phyloP scores from a whole-genome alignment of 2,797 vertebrate species.

The Orientallactaga sibirica region DNA sequence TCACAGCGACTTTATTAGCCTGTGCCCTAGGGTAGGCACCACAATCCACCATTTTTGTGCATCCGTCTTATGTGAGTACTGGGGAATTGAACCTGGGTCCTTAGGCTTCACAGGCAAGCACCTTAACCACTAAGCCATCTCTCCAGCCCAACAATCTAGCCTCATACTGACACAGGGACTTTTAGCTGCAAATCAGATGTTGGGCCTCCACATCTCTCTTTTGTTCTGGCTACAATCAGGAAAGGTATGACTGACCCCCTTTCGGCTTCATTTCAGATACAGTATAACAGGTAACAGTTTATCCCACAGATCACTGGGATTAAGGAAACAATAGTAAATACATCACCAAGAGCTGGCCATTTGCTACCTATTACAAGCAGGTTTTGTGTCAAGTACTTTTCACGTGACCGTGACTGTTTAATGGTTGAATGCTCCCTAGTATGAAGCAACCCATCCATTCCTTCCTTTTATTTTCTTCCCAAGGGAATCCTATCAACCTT shows the following conservation, averaged over 20 bases:
- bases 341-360: not conserved
- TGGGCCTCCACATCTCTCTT: not conserved
- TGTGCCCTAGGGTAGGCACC: fast-evolving
- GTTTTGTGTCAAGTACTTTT: fast-evolving
- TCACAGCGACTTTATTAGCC: not conserved
- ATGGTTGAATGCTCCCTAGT: not conserved
- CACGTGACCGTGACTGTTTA: not conserved
- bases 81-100: no score
- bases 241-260: not conserved
- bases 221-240: not conserved
- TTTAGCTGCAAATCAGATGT: not conserved
- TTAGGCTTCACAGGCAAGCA: no score
- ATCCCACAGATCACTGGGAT: not conserved
- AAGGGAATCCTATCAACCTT: not conserved
- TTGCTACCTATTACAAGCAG: fast-evolving
- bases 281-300: not conserved
- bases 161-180: not conserved
- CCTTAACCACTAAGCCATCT: no score
- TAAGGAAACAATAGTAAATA: not conserved
- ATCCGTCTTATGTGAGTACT: no score
- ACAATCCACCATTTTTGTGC: no score
- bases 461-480: not conserved
- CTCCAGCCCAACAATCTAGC: no score
- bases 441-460: not conserved
- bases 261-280: not conserved